Evolutionary conservation across 2,888 invertebrate species (phyloP).

Genomic region (Cerastis rubricosa): DNA sequence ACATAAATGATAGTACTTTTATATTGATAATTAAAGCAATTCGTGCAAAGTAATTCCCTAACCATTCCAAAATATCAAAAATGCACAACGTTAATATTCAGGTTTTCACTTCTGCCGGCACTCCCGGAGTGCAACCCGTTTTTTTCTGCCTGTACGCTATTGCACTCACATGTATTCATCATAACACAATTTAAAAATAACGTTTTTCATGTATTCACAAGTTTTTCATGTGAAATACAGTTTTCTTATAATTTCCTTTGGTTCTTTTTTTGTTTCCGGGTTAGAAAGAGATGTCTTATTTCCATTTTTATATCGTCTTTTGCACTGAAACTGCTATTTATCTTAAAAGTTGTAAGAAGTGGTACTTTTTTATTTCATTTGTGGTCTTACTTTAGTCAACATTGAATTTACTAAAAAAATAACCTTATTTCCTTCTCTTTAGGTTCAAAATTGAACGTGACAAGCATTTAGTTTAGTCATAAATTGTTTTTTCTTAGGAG

Average conservation of each 20-base stretch:
- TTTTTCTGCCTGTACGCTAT: too few relatives aligned
- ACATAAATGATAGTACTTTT: too few relatives aligned
- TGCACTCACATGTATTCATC: too few relatives aligned
- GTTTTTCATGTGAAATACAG: neutral
- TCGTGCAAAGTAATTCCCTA: too few relatives aligned
- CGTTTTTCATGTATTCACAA: too few relatives aligned
- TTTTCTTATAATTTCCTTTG: neutral
- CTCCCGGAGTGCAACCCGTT: too few relatives aligned
- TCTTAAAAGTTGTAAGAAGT: neutral
- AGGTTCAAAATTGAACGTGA: conserved; percentile 23
- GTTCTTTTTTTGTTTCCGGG: too few relatives aligned
- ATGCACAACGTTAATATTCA: too few relatives aligned
- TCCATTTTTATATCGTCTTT: neutral
- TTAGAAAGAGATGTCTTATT: neutral
- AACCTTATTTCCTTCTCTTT: neutral
- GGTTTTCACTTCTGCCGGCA: too few relatives aligned
- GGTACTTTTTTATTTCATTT: neutral
- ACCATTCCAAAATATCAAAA: too few relatives aligned
- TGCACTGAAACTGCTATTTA: neutral
- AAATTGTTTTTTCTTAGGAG: conserved; percentile 54
- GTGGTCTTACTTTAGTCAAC: neutral
- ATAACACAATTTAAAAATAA: too few relatives aligned
- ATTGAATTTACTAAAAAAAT: conserved; percentile 4
- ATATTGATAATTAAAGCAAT: too few relatives aligned
- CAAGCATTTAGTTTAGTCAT: conserved; percentile 27